Evolutionary conservation across 1,140 invertebrate species (phyloP).

Genomic region (Diprion similis): DNA sequence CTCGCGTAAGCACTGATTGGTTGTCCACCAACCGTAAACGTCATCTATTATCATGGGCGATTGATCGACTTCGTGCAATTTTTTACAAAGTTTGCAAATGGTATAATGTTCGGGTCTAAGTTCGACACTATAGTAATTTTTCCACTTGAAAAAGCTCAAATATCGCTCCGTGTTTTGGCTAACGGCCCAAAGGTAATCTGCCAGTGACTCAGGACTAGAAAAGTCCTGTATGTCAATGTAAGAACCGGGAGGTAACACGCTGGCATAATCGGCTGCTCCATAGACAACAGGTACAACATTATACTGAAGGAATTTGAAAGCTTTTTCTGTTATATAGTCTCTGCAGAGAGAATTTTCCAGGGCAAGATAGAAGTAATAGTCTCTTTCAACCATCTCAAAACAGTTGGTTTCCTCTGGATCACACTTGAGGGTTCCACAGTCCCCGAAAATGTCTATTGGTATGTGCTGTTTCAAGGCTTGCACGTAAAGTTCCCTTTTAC

Average conservation of each 20-base stretch:
- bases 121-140: not conserved
- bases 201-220: conserved; percentile 41
- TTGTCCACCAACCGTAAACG: not conserved
- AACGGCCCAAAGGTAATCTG: conserved; percentile 34
- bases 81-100: conserved; percentile 39
- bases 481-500: conserved; percentile 61
- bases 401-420: conserved; percentile 42
- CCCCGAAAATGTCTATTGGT: conserved; percentile 70
- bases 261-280: conserved; percentile 56
- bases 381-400: conserved; percentile 43
- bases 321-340: conserved; percentile 68
- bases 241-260: conserved; percentile 56
- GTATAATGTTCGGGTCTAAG: conserved; percentile 39
- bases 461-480: conserved; percentile 61
- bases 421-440: conserved; percentile 60
- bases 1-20: not conserved
- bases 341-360: conserved; percentile 67
- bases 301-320: conserved; percentile 53
- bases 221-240: conserved; percentile 53
- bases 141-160: not conserved
- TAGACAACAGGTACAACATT: conserved; percentile 55
- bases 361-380: conserved; percentile 70
- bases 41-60: not conserved
- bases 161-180: not conserved
- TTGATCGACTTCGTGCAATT: not conserved